These are phyloP conservation scores for Lamellibrachia luymesi DNA, from an alignment of 1,140 invertebrate species.

Conservation along the genomic window DNA sequence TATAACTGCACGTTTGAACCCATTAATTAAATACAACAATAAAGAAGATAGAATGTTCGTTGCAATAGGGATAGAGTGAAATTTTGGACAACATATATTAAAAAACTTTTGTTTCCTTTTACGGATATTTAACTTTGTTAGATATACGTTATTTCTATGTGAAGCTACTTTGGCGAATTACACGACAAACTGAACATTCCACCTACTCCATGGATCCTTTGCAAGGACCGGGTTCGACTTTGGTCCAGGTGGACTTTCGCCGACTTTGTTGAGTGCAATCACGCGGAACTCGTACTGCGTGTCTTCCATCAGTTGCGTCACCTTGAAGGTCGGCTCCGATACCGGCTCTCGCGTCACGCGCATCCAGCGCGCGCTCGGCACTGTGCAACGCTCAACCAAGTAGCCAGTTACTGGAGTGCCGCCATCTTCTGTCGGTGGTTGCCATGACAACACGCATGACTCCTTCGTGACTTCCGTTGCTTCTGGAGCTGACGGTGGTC, in stretches of 20 bases:
- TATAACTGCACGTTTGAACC: too few species aligned
- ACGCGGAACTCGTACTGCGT: conserved; percentile 95
- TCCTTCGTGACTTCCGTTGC: conserved; percentile 89
- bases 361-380: conserved; percentile 67
- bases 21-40: too few species aligned
- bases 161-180: not conserved
- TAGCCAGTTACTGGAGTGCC: conserved; percentile 93
- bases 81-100: too few species aligned
- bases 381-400: conserved; percentile 88
- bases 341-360: conserved; percentile 81
- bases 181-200: not conserved
- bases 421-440: conserved; percentile 84
- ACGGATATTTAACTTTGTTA: too few species aligned
- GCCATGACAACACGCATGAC: conserved; percentile 86
- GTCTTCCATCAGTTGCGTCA: conserved; percentile 82
- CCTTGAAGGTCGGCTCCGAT: conserved; percentile 84
- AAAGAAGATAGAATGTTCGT: too few species aligned
- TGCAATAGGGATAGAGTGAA: too few species aligned
- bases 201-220: conserved; percentile 91
- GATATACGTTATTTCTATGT: not conserved
- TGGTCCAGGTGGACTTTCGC: conserved; percentile 84
- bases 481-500: conserved; percentile 80
- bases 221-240: conserved; percentile 77
- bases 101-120: too few species aligned
- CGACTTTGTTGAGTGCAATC: conserved; percentile 95